Conservation (phyloP, 2,797 vertebrate species). For the Morus bassanus region DNA sequence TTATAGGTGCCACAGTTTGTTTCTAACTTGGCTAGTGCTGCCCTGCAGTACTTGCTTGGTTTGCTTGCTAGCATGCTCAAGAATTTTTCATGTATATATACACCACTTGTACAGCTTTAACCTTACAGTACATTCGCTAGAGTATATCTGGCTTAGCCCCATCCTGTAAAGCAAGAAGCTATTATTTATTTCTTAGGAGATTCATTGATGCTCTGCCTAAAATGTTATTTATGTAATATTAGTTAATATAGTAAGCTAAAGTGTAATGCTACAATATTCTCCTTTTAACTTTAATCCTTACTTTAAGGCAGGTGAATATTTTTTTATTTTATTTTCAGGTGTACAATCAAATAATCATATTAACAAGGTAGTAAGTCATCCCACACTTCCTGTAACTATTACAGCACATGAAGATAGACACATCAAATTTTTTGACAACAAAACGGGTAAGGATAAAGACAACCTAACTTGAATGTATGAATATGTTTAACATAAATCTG, state of each 20-base stretch:
- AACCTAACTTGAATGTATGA: not conserved
- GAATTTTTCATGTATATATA: not conserved
- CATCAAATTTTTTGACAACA: conserved; percentile 99
- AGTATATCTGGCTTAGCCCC: not conserved
- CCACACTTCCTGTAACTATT: conserved; percentile 96
- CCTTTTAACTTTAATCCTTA: not conserved
- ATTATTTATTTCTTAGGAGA: not conserved
- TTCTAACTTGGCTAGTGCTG: not conserved
- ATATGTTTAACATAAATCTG: not conserved
- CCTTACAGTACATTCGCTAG: not conserved
- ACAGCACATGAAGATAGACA: conserved; percentile 96
- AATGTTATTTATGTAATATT: not conserved
- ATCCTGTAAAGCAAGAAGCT: not conserved
- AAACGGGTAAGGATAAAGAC: conserved; percentile 86
- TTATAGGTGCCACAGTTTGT: not conserved
- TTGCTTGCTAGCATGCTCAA: not conserved
- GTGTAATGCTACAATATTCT: not conserved
- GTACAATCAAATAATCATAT: conserved; percentile 88
- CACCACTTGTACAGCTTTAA: not conserved
- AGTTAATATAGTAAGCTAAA: not conserved
- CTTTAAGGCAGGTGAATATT: not conserved
- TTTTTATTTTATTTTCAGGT: conserved; percentile 72
- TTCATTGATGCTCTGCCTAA: not conserved
- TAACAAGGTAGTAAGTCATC: conserved; percentile 96
- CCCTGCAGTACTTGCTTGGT: not conserved